Conservation (phyloP, 2,888 invertebrate genomes). For the Andrena fulva region DNA sequence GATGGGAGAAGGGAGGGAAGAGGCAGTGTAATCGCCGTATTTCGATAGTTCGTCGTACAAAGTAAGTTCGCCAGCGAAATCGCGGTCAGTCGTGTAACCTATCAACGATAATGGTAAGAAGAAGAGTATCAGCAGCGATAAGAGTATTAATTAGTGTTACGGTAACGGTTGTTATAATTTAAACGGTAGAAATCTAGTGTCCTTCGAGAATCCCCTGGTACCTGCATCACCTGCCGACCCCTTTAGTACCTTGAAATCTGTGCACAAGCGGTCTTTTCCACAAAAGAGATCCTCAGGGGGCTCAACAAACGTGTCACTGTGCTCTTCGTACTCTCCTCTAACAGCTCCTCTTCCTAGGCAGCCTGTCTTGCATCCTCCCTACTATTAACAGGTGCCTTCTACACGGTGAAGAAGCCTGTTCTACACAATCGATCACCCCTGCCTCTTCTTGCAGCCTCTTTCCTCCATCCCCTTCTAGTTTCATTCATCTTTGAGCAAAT, state of each 20-base stretch:
- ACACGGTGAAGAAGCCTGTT: not conserved
- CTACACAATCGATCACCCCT: not conserved
- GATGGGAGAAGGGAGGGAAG: conserved; percentile 9
- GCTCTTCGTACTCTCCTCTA: not conserved
- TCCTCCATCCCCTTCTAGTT: not conserved
- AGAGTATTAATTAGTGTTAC: conserved; percentile 56
- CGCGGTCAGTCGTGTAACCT: conserved; percentile 39
- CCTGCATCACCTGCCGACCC: not conserved
- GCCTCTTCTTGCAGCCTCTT: not conserved
- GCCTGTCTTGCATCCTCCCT: not conserved
- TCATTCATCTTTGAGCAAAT: conserved; percentile 5
- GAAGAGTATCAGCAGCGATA: conserved; percentile 65
- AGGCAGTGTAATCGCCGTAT: conserved; percentile 23
- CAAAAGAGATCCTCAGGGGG: not conserved
- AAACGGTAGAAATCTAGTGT: conserved; percentile 61
- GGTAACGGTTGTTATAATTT: conserved; percentile 57
- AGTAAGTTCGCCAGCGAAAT: conserved; percentile 32
- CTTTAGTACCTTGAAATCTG: conserved; percentile 7
- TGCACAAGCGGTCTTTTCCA: conserved; percentile 3
- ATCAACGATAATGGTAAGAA: conserved; percentile 62
- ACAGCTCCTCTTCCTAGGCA: not conserved
- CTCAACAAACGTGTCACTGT: not conserved
- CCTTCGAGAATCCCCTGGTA: conserved; percentile 14
- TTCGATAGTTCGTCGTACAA: conserved; percentile 31
- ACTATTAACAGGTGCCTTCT: not conserved